Conservation (phyloP, 2,888 invertebrate genomes). For the Coleophora flavipennella region DNA sequence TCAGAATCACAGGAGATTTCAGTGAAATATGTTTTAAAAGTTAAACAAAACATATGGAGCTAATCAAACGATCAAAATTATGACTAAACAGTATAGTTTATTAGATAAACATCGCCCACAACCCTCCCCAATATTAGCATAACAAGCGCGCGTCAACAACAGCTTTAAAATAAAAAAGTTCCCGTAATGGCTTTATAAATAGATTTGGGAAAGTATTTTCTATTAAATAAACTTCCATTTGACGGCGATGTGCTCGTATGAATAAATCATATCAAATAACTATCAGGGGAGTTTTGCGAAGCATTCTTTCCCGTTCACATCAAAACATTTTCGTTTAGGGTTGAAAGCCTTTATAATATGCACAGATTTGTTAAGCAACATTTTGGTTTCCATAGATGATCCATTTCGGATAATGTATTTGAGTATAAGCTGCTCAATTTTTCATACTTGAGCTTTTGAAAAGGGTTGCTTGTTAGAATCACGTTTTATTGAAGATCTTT, state of each 20-base stretch:
- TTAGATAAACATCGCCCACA: slow-evolving; percentile 33
- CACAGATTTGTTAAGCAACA: too few species aligned
- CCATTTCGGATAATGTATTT: slow-evolving; percentile 14
- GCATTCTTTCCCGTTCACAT: slow-evolving; percentile 49
- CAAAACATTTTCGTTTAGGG: slow-evolving; percentile 50
- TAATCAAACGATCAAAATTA: slow-evolving; percentile 32
- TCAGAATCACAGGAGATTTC: too few species aligned
- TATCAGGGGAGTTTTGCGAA: slow-evolving; percentile 70
- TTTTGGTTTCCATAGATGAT: slow-evolving; percentile 13
- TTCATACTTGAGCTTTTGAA: background rate
- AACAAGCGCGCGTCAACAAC: slow-evolving; percentile 50
- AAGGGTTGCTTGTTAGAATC: too few species aligned
- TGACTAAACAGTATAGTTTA: slow-evolving; percentile 36
- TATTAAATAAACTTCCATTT: slow-evolving; percentile 61
- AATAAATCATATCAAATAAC: slow-evolving; percentile 83
- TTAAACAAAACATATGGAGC: too few species aligned
- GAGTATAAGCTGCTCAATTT: background rate
- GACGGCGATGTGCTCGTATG: slow-evolving; percentile 62
- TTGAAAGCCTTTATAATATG: slow-evolving; percentile 40
- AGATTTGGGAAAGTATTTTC: slow-evolving; percentile 65
- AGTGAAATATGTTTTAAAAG: too few species aligned
- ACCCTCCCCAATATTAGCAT: slow-evolving; percentile 48
- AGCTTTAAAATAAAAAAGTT: slow-evolving; percentile 53
- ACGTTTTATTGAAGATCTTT: too few species aligned
- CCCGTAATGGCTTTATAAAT: slow-evolving; percentile 68